These are phyloP conservation scores for Diabrotica undecimpunctata DNA, from an alignment of 1,140 invertebrate genomes.

Conservation along the genomic window DNA sequence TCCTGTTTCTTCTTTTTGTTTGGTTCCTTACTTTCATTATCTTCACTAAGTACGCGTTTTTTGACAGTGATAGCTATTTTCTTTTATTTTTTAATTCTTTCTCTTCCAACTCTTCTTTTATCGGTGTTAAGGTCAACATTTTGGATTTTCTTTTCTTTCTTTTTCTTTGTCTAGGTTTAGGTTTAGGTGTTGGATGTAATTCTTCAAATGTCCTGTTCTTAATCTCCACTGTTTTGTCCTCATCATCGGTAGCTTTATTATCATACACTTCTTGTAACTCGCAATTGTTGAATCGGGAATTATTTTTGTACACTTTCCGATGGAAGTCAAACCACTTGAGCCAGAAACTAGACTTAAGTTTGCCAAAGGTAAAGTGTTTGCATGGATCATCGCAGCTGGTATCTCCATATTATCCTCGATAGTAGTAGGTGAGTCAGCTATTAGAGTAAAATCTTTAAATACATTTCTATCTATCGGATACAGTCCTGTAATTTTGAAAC, in stretches of 20 bases:
- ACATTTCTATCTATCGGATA: neutral
- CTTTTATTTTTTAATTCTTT: constrained; percentile 6
- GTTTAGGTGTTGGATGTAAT: too few species aligned
- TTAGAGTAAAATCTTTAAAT: neutral
- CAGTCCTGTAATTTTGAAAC: too few species aligned
- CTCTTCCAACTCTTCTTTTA: constrained; percentile 8
- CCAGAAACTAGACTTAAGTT: constrained; percentile 4
- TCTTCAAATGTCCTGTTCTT: constrained; percentile 6
- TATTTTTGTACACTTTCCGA: too few species aligned
- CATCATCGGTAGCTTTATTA: too few species aligned
- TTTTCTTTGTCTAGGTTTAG: constrained; percentile 9
- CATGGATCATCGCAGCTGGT: too few species aligned
- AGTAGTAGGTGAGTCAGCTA: neutral
- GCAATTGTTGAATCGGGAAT: too few species aligned
- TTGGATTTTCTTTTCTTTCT: constrained; percentile 4
- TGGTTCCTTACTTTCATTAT: too few species aligned
- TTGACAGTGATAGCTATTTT: constrained; percentile 3
- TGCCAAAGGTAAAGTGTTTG: constrained; percentile 4
- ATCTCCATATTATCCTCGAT: neutral
- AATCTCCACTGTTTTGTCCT: too few species aligned
- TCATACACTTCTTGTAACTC: too few species aligned
- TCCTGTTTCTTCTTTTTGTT: too few species aligned
- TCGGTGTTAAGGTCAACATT: constrained; percentile 4
- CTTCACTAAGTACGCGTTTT: constrained; percentile 6
- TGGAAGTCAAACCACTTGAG: too few species aligned